These are phyloP conservation scores for Lepidurus packardi DNA, from an alignment of 1,140 invertebrate species.

Conservation along the genomic window DNA sequence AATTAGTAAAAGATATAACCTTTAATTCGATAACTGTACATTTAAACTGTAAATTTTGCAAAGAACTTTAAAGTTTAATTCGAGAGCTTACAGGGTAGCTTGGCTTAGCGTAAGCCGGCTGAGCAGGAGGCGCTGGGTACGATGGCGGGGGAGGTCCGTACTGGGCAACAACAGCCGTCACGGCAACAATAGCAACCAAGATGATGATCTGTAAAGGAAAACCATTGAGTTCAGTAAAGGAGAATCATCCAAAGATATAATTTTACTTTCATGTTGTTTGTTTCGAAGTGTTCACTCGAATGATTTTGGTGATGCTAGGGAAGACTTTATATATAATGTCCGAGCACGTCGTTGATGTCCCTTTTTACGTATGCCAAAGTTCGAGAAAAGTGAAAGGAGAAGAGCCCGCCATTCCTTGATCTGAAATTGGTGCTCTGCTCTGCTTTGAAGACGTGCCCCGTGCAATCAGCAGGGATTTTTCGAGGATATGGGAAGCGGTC, in stretches of 20 bases:
- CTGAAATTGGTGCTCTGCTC: not conserved
- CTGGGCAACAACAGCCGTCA: not conserved
- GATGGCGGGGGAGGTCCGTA: not conserved
- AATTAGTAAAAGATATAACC: not conserved
- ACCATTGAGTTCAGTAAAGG: not conserved
- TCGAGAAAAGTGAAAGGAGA: not conserved
- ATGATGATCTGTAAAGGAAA: not conserved
- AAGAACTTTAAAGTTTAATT: too few relatives aligned
- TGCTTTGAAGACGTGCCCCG: not conserved
- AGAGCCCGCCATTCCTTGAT: not conserved
- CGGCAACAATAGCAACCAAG: not conserved
- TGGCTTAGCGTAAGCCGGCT: not conserved
- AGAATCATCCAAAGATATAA: not conserved
- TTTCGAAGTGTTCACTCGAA: not conserved
- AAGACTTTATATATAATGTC: not conserved
- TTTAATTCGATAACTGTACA: not conserved
- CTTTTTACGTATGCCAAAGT: not conserved
- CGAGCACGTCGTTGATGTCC: not conserved
- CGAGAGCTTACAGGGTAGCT: not conserved
- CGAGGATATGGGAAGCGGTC: too few relatives aligned
- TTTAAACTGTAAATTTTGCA: too few relatives aligned
- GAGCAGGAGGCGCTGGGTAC: not conserved
- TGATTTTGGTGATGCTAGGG: not conserved
- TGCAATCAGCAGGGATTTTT: too few relatives aligned
- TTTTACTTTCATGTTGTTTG: not conserved